Evolutionary conservation across 2,113 vertebrate species (phyloP).

Genomic region (Tetrao urogallus): DNA sequence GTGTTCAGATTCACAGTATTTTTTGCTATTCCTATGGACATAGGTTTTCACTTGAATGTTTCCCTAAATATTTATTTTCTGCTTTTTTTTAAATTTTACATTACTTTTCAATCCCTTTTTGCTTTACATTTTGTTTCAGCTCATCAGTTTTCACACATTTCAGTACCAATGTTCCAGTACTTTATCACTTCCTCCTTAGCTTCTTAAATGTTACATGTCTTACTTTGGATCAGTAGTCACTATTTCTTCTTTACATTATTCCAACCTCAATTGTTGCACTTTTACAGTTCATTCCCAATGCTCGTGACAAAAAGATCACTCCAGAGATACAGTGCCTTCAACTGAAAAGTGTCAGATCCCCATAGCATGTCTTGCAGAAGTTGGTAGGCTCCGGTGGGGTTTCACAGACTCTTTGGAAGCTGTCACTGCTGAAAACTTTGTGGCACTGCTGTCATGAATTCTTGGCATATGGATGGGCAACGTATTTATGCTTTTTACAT

Average conservation of each 20-base stretch:
- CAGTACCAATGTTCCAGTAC: constrained; percentile 31
- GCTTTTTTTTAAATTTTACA: neutral
- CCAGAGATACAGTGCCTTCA: constrained; percentile 71
- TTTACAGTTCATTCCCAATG: constrained; percentile 70
- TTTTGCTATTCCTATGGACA: neutral
- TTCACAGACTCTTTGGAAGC: constrained; percentile 72
- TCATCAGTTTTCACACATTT: constrained; percentile 68
- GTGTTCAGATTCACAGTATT: constrained; percentile 25
- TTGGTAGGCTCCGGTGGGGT: constrained; percentile 64
- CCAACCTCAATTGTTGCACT: constrained; percentile 70
- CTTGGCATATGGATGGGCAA: constrained; percentile 60
- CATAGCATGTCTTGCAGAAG: constrained; percentile 57
- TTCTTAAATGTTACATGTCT: constrained; percentile 59
- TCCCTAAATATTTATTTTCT: constrained; percentile 21
- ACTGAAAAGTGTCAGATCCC: constrained; percentile 71
- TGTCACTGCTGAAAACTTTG: constrained; percentile 46
- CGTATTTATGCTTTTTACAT: constrained; percentile 45
- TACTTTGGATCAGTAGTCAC: constrained; percentile 66
- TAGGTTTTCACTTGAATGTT: constrained; percentile 18
- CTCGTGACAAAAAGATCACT: constrained; percentile 80
- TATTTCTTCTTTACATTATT: constrained; percentile 75
- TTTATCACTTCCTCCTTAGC: constrained; percentile 64
- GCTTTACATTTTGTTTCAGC: constrained; percentile 10
- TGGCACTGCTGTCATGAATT: constrained; percentile 58
- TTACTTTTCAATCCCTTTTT: constrained; percentile 40